Conservation (phyloP, 2,888 invertebrate species). For the Pimpla rufipes region DNA sequence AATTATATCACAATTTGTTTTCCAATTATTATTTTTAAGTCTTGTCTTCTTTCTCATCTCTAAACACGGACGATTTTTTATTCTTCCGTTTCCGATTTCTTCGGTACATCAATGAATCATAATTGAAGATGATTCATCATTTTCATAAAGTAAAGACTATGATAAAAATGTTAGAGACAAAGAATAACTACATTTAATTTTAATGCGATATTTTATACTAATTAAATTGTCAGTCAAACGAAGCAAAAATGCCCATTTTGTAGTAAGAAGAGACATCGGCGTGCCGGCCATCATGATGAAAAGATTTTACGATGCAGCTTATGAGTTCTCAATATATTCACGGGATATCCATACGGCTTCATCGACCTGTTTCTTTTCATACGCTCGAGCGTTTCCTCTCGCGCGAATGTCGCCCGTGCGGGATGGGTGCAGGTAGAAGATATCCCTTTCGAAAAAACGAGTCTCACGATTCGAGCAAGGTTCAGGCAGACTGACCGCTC, state of each 20-base stretch:
- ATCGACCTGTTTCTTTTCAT: slow-evolving; percentile 62
- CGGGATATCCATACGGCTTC: slow-evolving; percentile 64
- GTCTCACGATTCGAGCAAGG: slow-evolving; percentile 48
- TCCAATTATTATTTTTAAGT: not conserved
- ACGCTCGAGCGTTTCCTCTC: slow-evolving; percentile 6
- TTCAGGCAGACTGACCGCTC: slow-evolving; percentile 55
- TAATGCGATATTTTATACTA: too few species aligned
- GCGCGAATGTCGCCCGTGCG: slow-evolving; percentile 16
- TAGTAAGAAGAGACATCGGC: not conserved
- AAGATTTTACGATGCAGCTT: slow-evolving; percentile 43
- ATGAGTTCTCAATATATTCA: slow-evolving; percentile 49
- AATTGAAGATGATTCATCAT: too few species aligned
- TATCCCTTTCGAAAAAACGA: slow-evolving; percentile 30
- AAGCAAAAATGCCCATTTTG: not conserved
- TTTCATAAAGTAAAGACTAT: too few species aligned
- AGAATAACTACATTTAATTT: too few species aligned
- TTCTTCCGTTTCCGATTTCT: too few species aligned
- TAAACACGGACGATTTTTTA: too few species aligned
- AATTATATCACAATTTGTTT: not conserved
- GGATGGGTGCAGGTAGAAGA: slow-evolving; percentile 38
- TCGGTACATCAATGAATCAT: too few species aligned
- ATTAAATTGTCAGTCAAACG: not conserved
- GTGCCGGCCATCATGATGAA: not conserved
- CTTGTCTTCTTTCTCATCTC: not conserved
- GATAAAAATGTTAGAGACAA: too few species aligned